phyloP scores from a whole-genome alignment of 64 coral and sea anemone genomes.

The Anthopleura sola region DNA sequence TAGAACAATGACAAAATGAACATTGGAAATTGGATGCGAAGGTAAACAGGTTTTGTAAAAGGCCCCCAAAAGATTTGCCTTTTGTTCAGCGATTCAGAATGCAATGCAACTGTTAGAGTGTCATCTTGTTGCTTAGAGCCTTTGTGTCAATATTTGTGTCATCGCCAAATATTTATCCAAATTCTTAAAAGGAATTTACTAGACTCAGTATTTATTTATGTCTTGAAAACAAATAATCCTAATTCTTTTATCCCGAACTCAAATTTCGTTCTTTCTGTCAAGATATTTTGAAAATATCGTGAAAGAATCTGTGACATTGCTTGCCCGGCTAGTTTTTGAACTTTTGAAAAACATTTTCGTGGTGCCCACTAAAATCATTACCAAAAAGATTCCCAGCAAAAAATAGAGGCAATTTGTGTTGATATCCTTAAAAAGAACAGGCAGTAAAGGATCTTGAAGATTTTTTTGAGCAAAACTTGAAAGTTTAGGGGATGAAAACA shows the following conservation, averaged over 20 bases:
- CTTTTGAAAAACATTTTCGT: neutral
- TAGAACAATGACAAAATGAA: slow-evolving; percentile 15
- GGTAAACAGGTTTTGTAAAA: neutral
- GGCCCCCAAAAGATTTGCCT: neutral
- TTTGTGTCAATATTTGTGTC: neutral
- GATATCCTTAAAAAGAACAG: neutral
- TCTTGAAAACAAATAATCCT: neutral
- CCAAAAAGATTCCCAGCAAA: neutral
- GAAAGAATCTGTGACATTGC: neutral
- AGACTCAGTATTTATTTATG: neutral
- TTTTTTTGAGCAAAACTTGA: neutral
- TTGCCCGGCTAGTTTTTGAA: neutral
- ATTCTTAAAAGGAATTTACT: neutral
- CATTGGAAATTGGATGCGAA: slow-evolving; percentile 18
- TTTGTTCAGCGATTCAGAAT: neutral
- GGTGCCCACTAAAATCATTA: neutral
- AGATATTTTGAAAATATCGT: neutral
- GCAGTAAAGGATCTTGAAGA: neutral
- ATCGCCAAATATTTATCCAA: neutral
- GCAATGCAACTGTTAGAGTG: neutral
- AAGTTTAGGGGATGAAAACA: neutral
- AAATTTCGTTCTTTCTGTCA: neutral
- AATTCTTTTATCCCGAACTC: neutral
- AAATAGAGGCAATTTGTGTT: neutral
- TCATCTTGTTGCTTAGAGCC: neutral